phyloP scores from a whole-genome alignment of 2,797 vertebrate species.

The Megalops cyprinoides region DNA sequence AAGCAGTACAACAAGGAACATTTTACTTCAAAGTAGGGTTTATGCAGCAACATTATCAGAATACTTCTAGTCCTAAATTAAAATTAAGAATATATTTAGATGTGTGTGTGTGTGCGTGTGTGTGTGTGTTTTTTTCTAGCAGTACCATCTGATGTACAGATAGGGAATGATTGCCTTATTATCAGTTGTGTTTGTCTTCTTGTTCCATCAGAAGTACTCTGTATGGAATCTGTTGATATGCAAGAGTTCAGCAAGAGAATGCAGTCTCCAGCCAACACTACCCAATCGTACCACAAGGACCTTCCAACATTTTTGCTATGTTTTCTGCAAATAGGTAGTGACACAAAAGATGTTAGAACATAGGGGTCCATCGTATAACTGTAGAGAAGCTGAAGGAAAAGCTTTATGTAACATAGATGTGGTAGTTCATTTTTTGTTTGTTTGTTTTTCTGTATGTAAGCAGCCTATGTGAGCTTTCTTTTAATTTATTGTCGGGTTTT shows the following conservation, averaged over 20 bases:
- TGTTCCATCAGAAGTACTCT: not conserved
- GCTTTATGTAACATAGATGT: slow-evolving; percentile 3
- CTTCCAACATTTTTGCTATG: slow-evolving; percentile 5
- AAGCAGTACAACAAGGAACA: not conserved
- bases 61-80: not conserved
- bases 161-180: not conserved
- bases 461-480: not conserved
- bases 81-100: not conserved
- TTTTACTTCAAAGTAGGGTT: not conserved
- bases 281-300: not conserved
- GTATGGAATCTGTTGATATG: not conserved
- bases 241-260: not conserved
- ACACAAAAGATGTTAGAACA: not conserved
- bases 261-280: not conserved
- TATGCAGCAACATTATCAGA: not conserved
- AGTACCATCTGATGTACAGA: not conserved
- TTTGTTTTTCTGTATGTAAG: not conserved
- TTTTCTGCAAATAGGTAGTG: slow-evolving; percentile 4
- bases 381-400: not conserved
- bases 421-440: slow-evolving; percentile 16
- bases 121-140: not conserved
- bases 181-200: not conserved
- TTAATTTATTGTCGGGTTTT: slow-evolving; percentile 10
- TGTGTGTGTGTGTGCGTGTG: too few relatives aligned
- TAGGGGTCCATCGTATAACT: not conserved